Percentiles rank a stretch among this genome's conserved stretches.
phyloP scores from a whole-genome alignment of 2,888 invertebrate genomes.

The Seira ritae region DNA sequence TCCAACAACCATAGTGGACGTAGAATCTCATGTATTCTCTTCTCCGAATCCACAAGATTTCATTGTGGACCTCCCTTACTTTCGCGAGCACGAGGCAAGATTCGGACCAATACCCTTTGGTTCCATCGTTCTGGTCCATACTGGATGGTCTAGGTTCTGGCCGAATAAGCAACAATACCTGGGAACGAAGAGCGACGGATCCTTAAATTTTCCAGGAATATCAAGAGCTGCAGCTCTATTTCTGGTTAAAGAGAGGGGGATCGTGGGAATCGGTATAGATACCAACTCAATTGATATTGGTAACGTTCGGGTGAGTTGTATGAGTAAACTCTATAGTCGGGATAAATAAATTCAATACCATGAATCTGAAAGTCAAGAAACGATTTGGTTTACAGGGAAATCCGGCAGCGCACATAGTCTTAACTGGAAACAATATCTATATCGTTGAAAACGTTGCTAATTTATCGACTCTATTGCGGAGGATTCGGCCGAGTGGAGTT shows the following conservation, averaged over 20 bases:
- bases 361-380: no score
- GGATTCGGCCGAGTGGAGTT: background rate
- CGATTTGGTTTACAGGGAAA: conserved; percentile 32
- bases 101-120: conserved; percentile 37
- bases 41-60: conserved; percentile 15
- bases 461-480: conserved; percentile 48
- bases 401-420: conserved; percentile 77
- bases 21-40: conserved; percentile 32
- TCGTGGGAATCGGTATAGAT: conserved; percentile 49
- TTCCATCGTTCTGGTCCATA: conserved; percentile 22
- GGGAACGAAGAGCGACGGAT: conserved; percentile 21
- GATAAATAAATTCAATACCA: no score
- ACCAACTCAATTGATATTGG: conserved; percentile 37
- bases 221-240: conserved; percentile 34
- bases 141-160: conserved; percentile 49
- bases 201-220: conserved; percentile 62
- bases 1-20: conserved; percentile 27
- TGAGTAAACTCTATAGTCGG: background rate
- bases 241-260: conserved; percentile 32
- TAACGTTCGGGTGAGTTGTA: conserved; percentile 63
- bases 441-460: conserved; percentile 81
- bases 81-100: conserved; percentile 33
- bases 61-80: conserved; percentile 1
- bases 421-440: conserved; percentile 77
- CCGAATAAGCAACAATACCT: conserved; percentile 25